phyloP scores from a whole-genome alignment of 2,113 vertebrate genomes.

The Cavia aperea region DNA sequence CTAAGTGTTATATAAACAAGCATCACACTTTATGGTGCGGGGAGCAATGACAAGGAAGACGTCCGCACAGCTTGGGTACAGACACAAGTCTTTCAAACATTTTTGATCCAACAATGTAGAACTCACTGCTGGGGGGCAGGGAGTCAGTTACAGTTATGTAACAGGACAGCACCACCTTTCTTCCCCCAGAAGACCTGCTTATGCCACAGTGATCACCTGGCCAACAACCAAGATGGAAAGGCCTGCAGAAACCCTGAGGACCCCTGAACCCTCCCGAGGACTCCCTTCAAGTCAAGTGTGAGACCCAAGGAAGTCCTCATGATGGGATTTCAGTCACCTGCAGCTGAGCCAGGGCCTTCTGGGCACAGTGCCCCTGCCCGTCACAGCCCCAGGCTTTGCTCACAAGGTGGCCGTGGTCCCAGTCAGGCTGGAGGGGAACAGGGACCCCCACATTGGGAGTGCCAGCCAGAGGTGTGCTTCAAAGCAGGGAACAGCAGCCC shows the following conservation, averaged over 20 bases:
- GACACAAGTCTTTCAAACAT: background rate
- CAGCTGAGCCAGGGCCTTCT: background rate
- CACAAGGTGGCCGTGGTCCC: no score
- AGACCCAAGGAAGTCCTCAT: background rate
- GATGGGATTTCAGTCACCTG: accelerated
- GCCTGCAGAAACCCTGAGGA: background rate
- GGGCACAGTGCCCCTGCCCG: accelerated
- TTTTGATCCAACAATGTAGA: background rate
- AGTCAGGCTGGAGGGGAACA: no score
- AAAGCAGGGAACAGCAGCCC: background rate
- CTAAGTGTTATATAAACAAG: background rate
- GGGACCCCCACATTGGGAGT: background rate
- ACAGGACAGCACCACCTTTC: background rate
- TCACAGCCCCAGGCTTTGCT: no score
- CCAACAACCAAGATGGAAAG: background rate
- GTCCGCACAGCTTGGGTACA: background rate
- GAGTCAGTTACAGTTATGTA: no score
- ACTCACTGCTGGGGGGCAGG: no score
- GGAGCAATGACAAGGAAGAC: no score
- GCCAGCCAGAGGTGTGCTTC: accelerated
- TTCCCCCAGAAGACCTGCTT: background rate
- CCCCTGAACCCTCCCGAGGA: background rate
- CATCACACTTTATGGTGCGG: background rate
- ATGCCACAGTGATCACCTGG: no score
- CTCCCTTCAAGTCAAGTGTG: no score